phyloP scores from a whole-genome alignment of 2,113 vertebrate species.

The Neodontobutis hainanensis region DNA sequence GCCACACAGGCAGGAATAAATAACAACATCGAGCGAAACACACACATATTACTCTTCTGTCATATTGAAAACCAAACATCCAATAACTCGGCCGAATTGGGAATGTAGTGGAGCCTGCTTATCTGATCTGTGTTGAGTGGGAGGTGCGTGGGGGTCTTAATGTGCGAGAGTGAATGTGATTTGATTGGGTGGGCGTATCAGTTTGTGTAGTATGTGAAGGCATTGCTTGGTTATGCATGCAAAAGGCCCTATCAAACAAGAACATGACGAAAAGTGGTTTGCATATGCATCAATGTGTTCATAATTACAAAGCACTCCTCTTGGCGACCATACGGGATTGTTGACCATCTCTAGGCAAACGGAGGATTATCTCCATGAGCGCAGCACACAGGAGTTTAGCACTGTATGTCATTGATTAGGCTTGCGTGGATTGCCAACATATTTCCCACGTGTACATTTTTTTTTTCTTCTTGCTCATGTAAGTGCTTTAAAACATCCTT shows the following conservation, averaged over 20 bases:
- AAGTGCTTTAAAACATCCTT: constrained; percentile 29
- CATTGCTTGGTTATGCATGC: constrained; percentile 57
- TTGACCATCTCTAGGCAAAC: constrained; percentile 65
- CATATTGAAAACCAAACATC: constrained; percentile 65
- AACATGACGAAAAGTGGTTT: constrained; percentile 61
- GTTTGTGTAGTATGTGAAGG: constrained; percentile 54
- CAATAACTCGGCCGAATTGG: constrained; percentile 63
- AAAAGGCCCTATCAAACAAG: constrained; percentile 56
- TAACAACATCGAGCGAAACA: constrained; percentile 66
- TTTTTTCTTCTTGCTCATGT: constrained; percentile 24
- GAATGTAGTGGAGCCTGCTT: constrained; percentile 45
- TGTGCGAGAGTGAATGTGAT: constrained; percentile 63
- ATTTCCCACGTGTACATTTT: constrained; percentile 39
- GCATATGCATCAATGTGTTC: constrained; percentile 65
- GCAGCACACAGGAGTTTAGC: constrained; percentile 59
- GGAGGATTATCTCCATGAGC: constrained; percentile 68
- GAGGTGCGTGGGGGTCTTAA: constrained; percentile 34
- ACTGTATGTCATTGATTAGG: constrained; percentile 70
- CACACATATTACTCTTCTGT: constrained; percentile 31
- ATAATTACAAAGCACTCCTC: constrained; percentile 72
- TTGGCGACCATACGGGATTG: constrained; percentile 60
- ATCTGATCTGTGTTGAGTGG: constrained; percentile 69
- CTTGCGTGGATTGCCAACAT: constrained; percentile 46
- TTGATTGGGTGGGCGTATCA: constrained; percentile 70
- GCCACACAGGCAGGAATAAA: constrained; percentile 73